phyloP scores from a whole-genome alignment of 2,888 invertebrate species.

The Melinopterus prodromus region DNA sequence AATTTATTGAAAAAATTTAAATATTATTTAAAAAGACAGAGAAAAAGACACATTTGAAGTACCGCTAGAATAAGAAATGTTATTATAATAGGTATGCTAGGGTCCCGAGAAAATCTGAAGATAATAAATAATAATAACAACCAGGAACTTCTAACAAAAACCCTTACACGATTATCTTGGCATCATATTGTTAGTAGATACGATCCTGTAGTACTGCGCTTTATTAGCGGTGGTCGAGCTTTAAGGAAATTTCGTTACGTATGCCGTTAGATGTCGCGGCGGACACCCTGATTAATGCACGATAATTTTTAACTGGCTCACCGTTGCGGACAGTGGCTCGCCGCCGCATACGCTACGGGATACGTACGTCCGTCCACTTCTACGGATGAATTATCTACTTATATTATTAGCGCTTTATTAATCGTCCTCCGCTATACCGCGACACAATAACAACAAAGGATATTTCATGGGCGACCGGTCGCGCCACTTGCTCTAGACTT shows the following conservation, averaged over 20 bases:
- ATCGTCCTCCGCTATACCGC: not conserved
- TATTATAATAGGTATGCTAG: too few relatives aligned
- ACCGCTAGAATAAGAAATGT: too few relatives aligned
- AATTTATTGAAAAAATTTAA: too few relatives aligned
- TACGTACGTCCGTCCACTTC: not conserved
- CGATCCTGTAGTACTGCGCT: not conserved
- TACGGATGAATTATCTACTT: not conserved
- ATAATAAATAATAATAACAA: not conserved
- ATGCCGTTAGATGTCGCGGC: not conserved
- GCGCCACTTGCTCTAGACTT: not conserved
- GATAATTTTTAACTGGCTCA: constrained; percentile 4
- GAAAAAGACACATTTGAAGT: too few relatives aligned
- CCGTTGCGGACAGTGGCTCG: constrained; percentile 4
- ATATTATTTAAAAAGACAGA: too few relatives aligned
- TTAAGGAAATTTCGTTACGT: constrained; percentile 4
- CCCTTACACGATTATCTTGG: not conserved
- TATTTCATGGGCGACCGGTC: constrained; percentile 4
- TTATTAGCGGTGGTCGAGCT: not conserved
- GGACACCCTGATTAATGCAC: not conserved
- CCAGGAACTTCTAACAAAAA: not conserved
- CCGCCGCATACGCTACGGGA: not conserved
- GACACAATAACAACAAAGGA: constrained; percentile 4
- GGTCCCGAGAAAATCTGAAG: not conserved
- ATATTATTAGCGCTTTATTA: constrained; percentile 4
- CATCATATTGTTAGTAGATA: not conserved